phyloP scores from a whole-genome alignment of 2,797 vertebrate genomes.

The Pygocentrus nattereri region DNA sequence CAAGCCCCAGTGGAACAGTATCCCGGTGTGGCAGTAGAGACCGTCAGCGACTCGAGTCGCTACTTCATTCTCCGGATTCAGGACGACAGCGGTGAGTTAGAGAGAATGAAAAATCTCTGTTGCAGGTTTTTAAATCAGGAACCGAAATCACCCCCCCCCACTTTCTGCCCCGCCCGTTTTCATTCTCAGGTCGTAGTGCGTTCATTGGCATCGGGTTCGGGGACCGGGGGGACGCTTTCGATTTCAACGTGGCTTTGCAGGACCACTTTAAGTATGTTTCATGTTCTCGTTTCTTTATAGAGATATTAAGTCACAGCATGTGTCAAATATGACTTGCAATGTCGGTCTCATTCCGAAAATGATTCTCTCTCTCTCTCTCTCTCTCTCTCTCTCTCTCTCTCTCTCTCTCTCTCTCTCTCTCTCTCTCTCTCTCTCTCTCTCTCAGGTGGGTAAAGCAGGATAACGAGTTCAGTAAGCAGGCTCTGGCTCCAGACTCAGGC shows the following conservation, averaged over 20 bases:
- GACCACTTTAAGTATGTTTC: conserved; percentile 94
- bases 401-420: conserved; percentile 25
- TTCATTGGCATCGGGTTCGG: conserved; percentile 95
- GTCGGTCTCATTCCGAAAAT: background rate
- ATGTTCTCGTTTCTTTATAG: background rate
- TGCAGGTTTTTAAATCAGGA: background rate
- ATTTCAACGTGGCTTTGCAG: conserved; percentile 94
- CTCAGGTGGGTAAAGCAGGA: conserved; percentile 94
- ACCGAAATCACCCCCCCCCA: background rate
- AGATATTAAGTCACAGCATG: background rate
- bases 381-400: conserved; percentile 28
- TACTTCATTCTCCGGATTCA: conserved; percentile 94
- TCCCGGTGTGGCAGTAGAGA: conserved; percentile 88
- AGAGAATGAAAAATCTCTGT: conserved; percentile 1
- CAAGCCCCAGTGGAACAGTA: conserved; percentile 91
- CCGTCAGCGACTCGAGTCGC: conserved; percentile 91
- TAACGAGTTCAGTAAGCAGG: conserved; percentile 88
- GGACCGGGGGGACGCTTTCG: conserved; percentile 93
- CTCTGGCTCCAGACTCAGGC: conserved; percentile 83
- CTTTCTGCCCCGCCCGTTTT: background rate
- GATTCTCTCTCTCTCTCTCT: conserved; percentile 15
- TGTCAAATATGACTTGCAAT: background rate
- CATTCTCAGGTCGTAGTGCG: conserved; percentile 86
- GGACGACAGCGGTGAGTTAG: conserved; percentile 86
- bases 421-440: conserved; percentile 25